A percentile compares a stretch with the other conserved stretches of the same genome.
phyloP scores from a whole-genome alignment of 2,797 vertebrate species.

The Pseudomugil tenellus region DNA sequence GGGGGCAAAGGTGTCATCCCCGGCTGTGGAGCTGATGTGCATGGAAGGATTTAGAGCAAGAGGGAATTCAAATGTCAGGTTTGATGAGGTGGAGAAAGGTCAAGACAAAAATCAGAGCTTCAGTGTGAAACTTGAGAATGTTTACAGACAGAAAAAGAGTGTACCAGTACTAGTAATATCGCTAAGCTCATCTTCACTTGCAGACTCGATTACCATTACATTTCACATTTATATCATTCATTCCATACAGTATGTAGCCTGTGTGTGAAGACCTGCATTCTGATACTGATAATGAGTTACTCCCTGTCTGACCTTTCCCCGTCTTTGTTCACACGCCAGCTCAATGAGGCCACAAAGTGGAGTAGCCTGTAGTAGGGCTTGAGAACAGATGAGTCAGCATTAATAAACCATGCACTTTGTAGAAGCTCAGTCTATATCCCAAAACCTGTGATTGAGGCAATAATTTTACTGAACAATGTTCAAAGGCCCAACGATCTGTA shows the following conservation, averaged over 20 bases:
- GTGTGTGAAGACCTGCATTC: neutral
- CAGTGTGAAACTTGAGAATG: constrained; percentile 24
- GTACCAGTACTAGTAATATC: constrained; percentile 41
- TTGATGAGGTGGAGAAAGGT: constrained; percentile 35
- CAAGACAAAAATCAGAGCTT: constrained; percentile 25
- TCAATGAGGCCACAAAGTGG: constrained; percentile 30
- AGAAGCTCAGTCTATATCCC: neutral
- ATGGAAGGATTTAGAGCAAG: constrained; percentile 22
- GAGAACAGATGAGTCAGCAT: constrained; percentile 8
- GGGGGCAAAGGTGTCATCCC: constrained; percentile 13
- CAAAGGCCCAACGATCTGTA: too few species aligned
- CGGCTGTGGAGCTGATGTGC: constrained; percentile 12
- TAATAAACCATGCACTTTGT: neutral
- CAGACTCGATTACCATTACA: too few species aligned
- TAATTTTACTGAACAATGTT: neutral
- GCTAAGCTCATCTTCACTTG: constrained; percentile 18
- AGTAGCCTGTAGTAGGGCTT: constrained; percentile 7
- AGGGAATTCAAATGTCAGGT: constrained; percentile 33
- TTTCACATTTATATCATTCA: too few species aligned
- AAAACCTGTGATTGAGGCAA: neutral
- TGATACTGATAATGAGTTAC: constrained; percentile 13
- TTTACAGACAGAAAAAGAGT: constrained; percentile 18
- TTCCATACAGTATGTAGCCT: neutral
- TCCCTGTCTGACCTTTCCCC: constrained; percentile 13
- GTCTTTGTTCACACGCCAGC: constrained; percentile 14